These are phyloP conservation scores for Tenthredo amoena DNA, from an alignment of 2,888 invertebrate species.

Conservation along the genomic window DNA sequence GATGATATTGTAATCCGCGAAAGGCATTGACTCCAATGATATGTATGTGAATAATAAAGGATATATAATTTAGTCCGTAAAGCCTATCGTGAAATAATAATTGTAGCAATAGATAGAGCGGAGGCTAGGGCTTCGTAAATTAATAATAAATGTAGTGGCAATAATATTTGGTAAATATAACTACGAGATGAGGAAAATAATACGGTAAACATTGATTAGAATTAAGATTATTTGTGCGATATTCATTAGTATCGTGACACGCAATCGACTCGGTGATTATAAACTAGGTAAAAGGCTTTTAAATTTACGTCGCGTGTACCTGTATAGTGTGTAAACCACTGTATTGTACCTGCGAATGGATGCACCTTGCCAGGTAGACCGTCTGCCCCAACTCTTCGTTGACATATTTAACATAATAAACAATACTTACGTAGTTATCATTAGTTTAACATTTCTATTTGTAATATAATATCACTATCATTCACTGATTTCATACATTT, in stretches of 20 bases:
- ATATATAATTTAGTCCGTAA: conserved; percentile 22
- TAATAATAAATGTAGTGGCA: conserved; percentile 9
- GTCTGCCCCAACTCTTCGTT: conserved; percentile 37
- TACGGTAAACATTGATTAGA: conserved; percentile 1
- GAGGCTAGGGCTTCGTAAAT: conserved; percentile 31
- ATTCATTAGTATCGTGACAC: not conserved
- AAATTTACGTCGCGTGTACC: conserved; percentile 36
- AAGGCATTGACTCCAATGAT: conserved; percentile 33
- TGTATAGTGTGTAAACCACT: conserved; percentile 11
- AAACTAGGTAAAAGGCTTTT: conserved; percentile 6
- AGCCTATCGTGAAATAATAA: conserved; percentile 8
- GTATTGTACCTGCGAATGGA: conserved; percentile 46
- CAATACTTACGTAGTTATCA: conserved; percentile 44
- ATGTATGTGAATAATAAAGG: conserved; percentile 6
- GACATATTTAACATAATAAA: conserved; percentile 52
- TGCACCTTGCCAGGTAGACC: conserved; percentile 52
- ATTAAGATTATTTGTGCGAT: not conserved
- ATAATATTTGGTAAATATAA: conserved; percentile 5
- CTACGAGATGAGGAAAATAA: not conserved
- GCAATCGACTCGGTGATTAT: conserved; percentile 15
- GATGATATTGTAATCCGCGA: conserved; percentile 33
- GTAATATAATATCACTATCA: conserved; percentile 35
- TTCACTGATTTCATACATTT: conserved; percentile 45
- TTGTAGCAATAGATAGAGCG: conserved; percentile 5
- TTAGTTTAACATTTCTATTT: conserved; percentile 4